Conservation (phyloP, 2,113 vertebrate species). For the Catagonus wagneri region DNA sequence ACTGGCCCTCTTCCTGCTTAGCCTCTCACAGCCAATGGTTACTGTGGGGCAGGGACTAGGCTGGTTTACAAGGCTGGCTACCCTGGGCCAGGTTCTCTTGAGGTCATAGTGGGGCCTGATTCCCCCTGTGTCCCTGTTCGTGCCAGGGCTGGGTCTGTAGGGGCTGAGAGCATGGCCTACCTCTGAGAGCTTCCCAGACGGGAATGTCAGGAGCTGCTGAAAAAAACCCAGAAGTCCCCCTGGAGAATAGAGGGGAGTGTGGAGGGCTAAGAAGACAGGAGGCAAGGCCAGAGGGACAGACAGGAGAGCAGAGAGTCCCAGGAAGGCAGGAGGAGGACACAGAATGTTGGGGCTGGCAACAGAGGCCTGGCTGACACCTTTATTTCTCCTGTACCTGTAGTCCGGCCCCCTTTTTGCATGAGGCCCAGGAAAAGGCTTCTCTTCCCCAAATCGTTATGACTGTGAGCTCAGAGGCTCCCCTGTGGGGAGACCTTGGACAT, state of each 20-base stretch:
- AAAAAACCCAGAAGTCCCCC: not conserved
- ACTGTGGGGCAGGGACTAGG: not conserved
- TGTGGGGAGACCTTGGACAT: not conserved
- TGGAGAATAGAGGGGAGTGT: not conserved
- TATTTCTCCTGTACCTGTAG: conserved; percentile 85
- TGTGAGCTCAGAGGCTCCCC: conserved; percentile 69
- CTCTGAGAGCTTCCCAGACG: not conserved
- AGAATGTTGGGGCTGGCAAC: not conserved
- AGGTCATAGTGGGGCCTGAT: not conserved
- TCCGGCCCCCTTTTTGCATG: conserved; percentile 81
- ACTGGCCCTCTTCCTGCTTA: not conserved
- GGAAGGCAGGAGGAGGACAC: not conserved
- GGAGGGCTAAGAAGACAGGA: not conserved
- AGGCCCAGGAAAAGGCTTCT: conserved; percentile 76
- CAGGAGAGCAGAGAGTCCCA: not conserved
- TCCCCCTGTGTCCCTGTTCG: not conserved
- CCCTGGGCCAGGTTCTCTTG: not conserved
- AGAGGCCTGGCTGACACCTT: conserved; percentile 30
- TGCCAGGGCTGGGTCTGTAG: not conserved
- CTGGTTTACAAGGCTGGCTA: not conserved
- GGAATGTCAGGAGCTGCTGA: not conserved
- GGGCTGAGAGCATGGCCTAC: not conserved
- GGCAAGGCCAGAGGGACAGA: not conserved
- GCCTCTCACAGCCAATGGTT: not conserved
- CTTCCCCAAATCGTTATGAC: conserved; percentile 81